Evolutionary conservation across 1,140 invertebrate species (phyloP).

Genomic region (Calycopis cecrops): DNA sequence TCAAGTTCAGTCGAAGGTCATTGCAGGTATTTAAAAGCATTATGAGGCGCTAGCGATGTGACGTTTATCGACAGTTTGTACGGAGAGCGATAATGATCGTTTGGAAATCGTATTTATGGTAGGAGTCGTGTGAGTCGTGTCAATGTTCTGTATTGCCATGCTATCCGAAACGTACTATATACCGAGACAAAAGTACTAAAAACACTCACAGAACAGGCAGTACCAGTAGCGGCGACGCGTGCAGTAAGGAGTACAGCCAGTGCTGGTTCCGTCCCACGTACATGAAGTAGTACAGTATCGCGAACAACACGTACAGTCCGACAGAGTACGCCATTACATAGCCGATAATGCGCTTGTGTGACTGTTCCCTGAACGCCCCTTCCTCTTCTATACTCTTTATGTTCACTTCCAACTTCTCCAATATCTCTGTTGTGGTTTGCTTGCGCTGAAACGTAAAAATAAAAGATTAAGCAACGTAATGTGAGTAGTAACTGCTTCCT

Average conservation of each 20-base stretch:
- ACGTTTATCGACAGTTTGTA: too few relatives aligned
- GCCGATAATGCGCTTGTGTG: constrained; percentile 86
- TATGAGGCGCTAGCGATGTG: too few relatives aligned
- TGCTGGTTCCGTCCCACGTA: constrained; percentile 65
- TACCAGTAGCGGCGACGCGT: constrained; percentile 79
- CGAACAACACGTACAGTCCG: constrained; percentile 85
- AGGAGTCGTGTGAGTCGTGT: too few relatives aligned
- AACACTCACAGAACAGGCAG: constrained; percentile 68
- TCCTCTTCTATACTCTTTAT: constrained; percentile 88
- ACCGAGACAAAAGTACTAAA: too few relatives aligned
- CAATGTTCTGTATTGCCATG: too few relatives aligned
- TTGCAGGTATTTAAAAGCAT: too few relatives aligned
- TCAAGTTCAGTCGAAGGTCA: too few relatives aligned
- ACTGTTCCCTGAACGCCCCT: constrained; percentile 84
- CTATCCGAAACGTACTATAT: too few relatives aligned
- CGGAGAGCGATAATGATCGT: too few relatives aligned
- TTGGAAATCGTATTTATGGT: too few relatives aligned
- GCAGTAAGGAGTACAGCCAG: constrained; percentile 78
- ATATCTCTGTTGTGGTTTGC: constrained; percentile 84
- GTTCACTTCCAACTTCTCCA: constrained; percentile 87
- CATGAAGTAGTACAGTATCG: constrained; percentile 84
- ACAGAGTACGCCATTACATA: constrained; percentile 88
- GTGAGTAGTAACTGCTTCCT: too few relatives aligned
- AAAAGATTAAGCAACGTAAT: too few relatives aligned
- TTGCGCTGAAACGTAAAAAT: constrained; percentile 82